Evolutionary conservation across 2,797 vertebrate species (phyloP), one percentile per base, ranked within the genome.

Genomic region (Channa striata): DNA sequence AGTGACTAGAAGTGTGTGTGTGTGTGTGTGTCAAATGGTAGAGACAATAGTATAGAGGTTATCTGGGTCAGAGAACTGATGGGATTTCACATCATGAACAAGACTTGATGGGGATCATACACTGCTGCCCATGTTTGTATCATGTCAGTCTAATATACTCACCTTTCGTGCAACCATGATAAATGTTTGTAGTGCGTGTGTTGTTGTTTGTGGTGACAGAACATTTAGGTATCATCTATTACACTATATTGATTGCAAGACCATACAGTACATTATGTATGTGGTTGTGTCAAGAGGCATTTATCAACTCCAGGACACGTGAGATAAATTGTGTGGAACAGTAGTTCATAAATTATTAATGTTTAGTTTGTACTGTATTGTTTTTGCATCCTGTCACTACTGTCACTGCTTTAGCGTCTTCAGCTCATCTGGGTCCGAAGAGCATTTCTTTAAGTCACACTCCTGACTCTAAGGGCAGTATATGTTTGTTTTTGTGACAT

Each of bases 361-460:
- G 30, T 57, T n/a, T 13, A 40, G 23, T 4, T 43, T 52, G 17
- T 50, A 52, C 48, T 60, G 42, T 84, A 49, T 77, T 76, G 70
- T 70, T 54, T 60, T 72, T 70, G 67, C 58, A 14, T 72, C 90
- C 90, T 30, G 25, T 30, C 25, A 30, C 25, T 30, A 6, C 25
- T 30, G 1, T 30, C 25, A 30, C 25, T 30, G 25, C 25, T 6
- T 30, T 30, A 30, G 25, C 6, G 25, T 30, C 25, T 30, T 30
- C 6, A 74, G 89, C 90, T 82, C 91, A 84, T 87, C 85, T 94
- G 89, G 92, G 94, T 90, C 90, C 94, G 94, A 95, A 93, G 93
- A 95, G 89, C 93, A 92, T 85, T 36, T 92, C 94, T 95, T 95
- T 95, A 91, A 94, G 92, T 94, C 92, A 92, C 91, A 95, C 92